These are phyloP conservation scores for Cynodonichthys magdalenae DNA, from an alignment of 2,797 vertebrate species.

Conservation along the genomic window DNA sequence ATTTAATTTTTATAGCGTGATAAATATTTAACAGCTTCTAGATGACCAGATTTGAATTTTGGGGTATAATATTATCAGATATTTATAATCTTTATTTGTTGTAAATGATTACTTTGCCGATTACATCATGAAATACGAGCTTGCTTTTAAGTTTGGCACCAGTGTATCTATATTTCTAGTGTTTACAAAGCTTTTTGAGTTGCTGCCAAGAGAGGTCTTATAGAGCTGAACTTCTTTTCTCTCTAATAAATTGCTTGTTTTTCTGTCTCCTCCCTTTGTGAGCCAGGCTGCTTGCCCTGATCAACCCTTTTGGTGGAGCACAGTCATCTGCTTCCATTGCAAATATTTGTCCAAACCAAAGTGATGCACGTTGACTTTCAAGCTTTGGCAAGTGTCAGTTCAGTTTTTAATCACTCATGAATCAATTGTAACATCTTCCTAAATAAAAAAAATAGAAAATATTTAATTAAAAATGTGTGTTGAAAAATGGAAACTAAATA, in stretches of 20 bases:
- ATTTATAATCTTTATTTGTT: constrained; percentile 32
- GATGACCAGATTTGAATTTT: constrained; percentile 10
- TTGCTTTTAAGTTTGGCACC: constrained; percentile 41
- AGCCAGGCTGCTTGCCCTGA: constrained; percentile 69
- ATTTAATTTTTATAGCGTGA: constrained; percentile 1
- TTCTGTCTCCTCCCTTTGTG: constrained; percentile 56
- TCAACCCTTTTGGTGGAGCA: constrained; percentile 52
- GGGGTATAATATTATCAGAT: constrained; percentile 12
- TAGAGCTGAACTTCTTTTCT: constrained; percentile 67
- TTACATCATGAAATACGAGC: constrained; percentile 34
- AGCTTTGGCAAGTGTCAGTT: constrained; percentile 66
- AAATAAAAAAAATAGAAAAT: constrained; percentile 28
- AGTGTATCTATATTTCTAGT: constrained; percentile 58
- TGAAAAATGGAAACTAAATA: constrained; percentile 31
- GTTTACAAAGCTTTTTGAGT: constrained; percentile 48
- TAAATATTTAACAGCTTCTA: constrained; percentile 18
- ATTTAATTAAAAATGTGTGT: constrained; percentile 7
- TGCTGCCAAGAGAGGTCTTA: constrained; percentile 69
- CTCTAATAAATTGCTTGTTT: constrained; percentile 77
- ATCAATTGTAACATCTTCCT: constrained; percentile 64
- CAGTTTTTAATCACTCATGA: constrained; percentile 70
- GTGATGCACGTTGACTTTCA: constrained; percentile 47
- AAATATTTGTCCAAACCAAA: constrained; percentile 70
- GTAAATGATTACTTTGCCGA: constrained; percentile 65
- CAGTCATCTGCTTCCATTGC: constrained; percentile 80